Evolutionary conservation across 2,113 vertebrate genomes (phyloP), one percentile per base, ranked within the genome.

Genomic region (Corythoichthys haematopterus): DNA sequence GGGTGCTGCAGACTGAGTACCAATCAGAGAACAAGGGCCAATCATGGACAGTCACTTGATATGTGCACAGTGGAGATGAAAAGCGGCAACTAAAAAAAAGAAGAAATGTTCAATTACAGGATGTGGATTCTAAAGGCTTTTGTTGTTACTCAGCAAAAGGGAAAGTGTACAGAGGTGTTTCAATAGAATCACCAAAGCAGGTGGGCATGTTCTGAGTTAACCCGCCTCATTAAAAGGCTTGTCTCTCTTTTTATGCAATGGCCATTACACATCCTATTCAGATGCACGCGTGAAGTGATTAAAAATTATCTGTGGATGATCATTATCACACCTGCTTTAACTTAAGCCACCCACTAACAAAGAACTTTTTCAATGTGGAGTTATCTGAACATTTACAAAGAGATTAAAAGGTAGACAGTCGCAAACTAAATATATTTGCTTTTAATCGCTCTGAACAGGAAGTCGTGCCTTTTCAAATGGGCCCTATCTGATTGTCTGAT

Each of bases 391-490:
- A 87, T 88, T 90, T 85, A 88, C 86, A 89, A 87, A 88, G 90
- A 83, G 90, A 92, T 93, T 87, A 91, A 90, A 90, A 84, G 82
- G 76, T 75, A 88, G 90, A 88, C 90, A 88, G 86, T 91, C 85
- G 83, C 83, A 72, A 90, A 87, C 89, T 89, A 92, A 92, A 92
- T 91, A 92, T 87, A 92, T 93, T 88, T 90, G 88, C 90, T 91
- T 92, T 92, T 91, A 92, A 92, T 92, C 90, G 85, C 85, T 79
- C 80, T 62, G 78, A 91, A 91, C 91, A 88, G 89, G 88, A 92
- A 91, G 88, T 87, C 89, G 87, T 88, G 89, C 90, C 88, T 89
- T 91, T 92, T 90, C 82, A 80, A 89, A 89, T 76, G 88, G 20
- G 68, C 87, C 15, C 78, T 89, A 91, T 91, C 88, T 90, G 91